A percentile compares a stretch with the other conserved stretches of the same genome.
phyloP scores from a whole-genome alignment of 2,888 invertebrate species.

The Drosophila picticornis region DNA sequence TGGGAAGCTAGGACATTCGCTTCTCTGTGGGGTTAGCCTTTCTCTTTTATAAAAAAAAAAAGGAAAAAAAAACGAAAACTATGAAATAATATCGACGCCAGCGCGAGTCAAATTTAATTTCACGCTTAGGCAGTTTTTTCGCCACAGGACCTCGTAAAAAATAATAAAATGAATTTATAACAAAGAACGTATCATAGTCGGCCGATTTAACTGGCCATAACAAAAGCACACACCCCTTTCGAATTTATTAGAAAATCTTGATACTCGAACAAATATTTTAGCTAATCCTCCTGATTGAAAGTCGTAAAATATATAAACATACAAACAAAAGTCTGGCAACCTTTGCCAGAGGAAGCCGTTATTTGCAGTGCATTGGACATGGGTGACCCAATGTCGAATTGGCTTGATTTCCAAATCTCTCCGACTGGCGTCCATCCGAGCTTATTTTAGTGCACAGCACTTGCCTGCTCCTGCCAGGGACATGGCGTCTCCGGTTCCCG shows the following conservation, averaged over 20 bases:
- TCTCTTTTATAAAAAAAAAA: constrained; percentile 8
- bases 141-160: constrained; percentile 33
- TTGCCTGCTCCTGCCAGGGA: background rate
- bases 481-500: background rate
- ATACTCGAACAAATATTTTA: background rate
- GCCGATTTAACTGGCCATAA: constrained; percentile 13
- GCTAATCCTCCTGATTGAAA: background rate
- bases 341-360: background rate
- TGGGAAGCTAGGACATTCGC: constrained; percentile 19
- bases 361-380: background rate
- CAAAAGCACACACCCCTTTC: constrained; percentile 13
- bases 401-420: background rate
- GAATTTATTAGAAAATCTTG: constrained; percentile 11
- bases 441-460: background rate
- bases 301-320: background rate
- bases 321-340: background rate
- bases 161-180: constrained; percentile 49
- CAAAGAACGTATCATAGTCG: constrained; percentile 20
- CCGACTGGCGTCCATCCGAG: background rate
- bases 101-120: constrained; percentile 72
- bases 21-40: constrained; percentile 9
- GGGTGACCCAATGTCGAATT: background rate
- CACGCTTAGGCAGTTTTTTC: constrained; percentile 65
- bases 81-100: constrained; percentile 57
- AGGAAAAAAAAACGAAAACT: constrained; percentile 33